Base-by-base conservation (phyloP, 2,797 vertebrate genomes). In the Sebastes iracundus region DNA sequence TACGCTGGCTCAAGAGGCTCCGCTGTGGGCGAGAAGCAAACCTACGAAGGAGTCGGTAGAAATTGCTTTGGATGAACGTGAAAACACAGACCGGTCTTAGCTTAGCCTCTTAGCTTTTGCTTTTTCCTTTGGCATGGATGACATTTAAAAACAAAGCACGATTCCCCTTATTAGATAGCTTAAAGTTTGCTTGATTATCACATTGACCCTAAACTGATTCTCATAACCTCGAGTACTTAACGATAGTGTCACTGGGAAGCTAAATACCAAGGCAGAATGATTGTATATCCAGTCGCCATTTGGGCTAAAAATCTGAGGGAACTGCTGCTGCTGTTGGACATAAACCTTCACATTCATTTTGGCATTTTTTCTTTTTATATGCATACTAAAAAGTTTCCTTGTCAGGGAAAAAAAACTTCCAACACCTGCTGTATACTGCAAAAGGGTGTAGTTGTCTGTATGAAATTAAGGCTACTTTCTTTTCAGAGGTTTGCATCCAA, bases 111-210 rank as follows among this genome's bases (percentile, higher is more conserved):
- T 76, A 23, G 68, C 83, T 75, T 78, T 63, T 58, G 81, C 78
- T 80, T 82, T 82, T 85, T 92, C 89, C 94, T 95, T 94, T 94
- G 94, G 93, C 89, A 90, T 93, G 83, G 82, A 86, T 59, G 78
- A 90, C 76, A 62, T 88, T 88, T 61, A 78, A 91, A 33, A 87
- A 86, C 63, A 86, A 89, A 90, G 72, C 84, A 83, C 58, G 22
- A 64, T 59, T 88, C 74, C 86, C 76, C 85, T 90, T 75, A 70
- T 89, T 67, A 84, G 64, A 90, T 81, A 90, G 82, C 88, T 89
- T 86, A 88, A 88, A 75, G 56, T 83, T 82, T 85, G 81, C 77
- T 82, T 79, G 82, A 90, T 92, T 81, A 89, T 87, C 90, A 90
- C 90, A 81, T 79, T 79, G 81, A 91, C 79, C 77, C 75, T 82